Evolutionary conservation across 2,113 vertebrate genomes (phyloP).

Genomic region (Perca fluviatilis): DNA sequence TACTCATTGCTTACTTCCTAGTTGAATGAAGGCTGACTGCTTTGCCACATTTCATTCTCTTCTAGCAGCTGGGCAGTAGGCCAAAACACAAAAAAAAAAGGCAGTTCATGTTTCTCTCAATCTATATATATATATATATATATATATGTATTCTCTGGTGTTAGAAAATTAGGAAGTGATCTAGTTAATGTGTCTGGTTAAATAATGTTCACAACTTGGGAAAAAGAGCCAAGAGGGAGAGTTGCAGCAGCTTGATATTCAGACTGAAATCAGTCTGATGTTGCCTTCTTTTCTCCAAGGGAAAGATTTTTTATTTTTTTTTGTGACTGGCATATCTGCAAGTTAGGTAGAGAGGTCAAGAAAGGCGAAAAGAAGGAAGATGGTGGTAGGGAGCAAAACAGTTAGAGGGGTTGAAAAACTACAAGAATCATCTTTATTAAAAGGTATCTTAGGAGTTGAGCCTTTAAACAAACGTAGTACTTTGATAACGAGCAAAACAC

Average conservation of each 20-base stretch:
- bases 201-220: conserved; percentile 4
- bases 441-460: background rate
- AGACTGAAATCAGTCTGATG: background rate
- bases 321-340: background rate
- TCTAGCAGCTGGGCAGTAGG: background rate
- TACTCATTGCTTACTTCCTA: conserved; percentile 57
- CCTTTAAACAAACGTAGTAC: background rate
- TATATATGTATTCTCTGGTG: background rate
- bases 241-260: conserved; percentile 2
- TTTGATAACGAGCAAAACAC: background rate
- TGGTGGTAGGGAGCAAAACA: background rate
- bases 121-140: background rate
- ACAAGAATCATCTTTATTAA: background rate
- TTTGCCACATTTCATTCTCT: conserved; percentile 28
- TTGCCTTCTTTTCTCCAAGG: background rate
- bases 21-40: conserved; percentile 11
- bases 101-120: conserved; percentile 19
- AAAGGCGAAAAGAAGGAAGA: background rate
- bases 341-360: background rate
- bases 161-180: conserved; percentile 21
- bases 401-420: background rate
- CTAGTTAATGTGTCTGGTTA: background rate
- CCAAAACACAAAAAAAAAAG: conserved; percentile 37
- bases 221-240: background rate
- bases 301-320: background rate